These are phyloP conservation scores for Chloropsis cyanopogon DNA, from an alignment of 2,113 vertebrate genomes.

Conservation along the genomic window DNA sequence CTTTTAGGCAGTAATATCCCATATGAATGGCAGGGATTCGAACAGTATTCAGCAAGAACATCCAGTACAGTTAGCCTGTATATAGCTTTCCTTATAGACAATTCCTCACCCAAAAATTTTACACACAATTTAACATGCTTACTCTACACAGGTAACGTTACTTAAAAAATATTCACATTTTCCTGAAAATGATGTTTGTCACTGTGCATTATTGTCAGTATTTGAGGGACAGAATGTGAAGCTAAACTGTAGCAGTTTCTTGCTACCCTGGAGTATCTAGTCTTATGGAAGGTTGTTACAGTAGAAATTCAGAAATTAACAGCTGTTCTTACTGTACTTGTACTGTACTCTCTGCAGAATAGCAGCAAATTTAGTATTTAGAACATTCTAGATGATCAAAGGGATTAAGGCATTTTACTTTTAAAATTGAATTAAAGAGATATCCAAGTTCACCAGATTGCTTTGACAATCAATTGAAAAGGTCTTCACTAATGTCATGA, in stretches of 20 bases:
- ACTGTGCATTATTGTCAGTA: background rate
- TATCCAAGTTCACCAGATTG: background rate
- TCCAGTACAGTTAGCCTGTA: background rate
- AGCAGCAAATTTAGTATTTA: background rate
- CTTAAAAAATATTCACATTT: background rate
- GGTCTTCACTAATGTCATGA: background rate
- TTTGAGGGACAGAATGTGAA: fast-evolving
- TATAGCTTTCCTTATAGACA: background rate
- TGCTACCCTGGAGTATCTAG: background rate
- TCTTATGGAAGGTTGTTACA: background rate
- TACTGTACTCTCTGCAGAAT: background rate
- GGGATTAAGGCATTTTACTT: background rate
- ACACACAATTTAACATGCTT: background rate
- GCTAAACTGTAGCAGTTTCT: background rate
- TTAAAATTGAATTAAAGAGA: background rate
- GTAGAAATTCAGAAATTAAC: background rate
- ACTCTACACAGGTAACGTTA: background rate
- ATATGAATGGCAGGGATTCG: background rate
- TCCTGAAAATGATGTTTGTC: background rate
- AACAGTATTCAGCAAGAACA: background rate
- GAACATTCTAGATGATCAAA: background rate
- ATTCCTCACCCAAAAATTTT: background rate
- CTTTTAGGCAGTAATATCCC: background rate
- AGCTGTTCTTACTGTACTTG: background rate
- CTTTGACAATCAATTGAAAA: background rate